These are phyloP conservation scores for Spatulosminthurus flaviceps DNA, from an alignment of 2,888 invertebrate species.

Conservation along the genomic window DNA sequence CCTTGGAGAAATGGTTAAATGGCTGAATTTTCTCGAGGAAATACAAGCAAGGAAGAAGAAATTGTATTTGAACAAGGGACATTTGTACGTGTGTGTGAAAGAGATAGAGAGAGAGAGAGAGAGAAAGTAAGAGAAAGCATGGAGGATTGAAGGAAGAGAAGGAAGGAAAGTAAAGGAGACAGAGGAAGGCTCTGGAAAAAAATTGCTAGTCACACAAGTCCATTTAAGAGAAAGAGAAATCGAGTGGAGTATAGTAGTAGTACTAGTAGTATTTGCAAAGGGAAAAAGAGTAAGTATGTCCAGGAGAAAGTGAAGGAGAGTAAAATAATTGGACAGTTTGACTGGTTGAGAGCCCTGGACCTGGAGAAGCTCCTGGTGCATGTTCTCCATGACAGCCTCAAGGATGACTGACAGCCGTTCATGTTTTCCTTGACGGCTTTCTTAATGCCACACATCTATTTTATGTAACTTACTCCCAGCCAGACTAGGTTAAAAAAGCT, in stretches of 20 bases:
- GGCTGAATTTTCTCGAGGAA: no score
- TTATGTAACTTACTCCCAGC: slow-evolving; percentile 30
- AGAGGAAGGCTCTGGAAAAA: slow-evolving; percentile 23
- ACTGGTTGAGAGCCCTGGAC: slow-evolving; percentile 39
- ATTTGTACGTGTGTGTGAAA: background rate
- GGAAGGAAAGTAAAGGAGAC: background rate
- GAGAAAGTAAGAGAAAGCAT: background rate
- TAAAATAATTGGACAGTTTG: slow-evolving; percentile 47
- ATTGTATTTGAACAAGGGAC: no score
- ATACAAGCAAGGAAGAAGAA: no score
- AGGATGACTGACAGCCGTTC: slow-evolving; percentile 46
- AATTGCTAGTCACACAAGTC: slow-evolving; percentile 31
- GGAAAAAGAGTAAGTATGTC: background rate
- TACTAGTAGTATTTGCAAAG: no score
- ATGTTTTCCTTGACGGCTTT: slow-evolving; percentile 43
- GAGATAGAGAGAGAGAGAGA: background rate
- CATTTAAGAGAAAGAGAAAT: slow-evolving; percentile 5
- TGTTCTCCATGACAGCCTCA: slow-evolving; percentile 32
- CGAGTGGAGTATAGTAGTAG: background rate
- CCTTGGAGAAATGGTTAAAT: no score
- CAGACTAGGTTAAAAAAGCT: background rate
- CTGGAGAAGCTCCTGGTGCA: background rate
- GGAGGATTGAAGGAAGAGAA: background rate
- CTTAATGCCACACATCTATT: slow-evolving; percentile 46
- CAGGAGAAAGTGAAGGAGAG: slow-evolving; percentile 33